phyloP scores from a whole-genome alignment of 1,140 invertebrate species.

The Diprion similis region DNA sequence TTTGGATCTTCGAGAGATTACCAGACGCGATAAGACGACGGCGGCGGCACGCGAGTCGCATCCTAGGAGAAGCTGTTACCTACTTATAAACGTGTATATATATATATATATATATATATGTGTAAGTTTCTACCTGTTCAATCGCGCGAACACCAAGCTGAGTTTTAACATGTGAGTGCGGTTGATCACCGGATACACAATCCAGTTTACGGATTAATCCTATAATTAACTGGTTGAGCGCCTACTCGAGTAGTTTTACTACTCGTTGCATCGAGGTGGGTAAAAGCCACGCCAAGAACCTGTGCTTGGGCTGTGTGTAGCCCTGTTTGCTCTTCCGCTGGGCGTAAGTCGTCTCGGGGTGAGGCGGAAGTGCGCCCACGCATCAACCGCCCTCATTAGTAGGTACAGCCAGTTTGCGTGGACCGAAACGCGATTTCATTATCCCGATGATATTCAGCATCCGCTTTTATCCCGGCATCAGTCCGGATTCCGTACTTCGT shows the following conservation, averaged over 20 bases:
- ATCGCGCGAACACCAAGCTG: background rate
- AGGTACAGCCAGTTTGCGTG: constrained; percentile 30
- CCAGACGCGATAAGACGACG: constrained; percentile 9
- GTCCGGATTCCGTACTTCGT: constrained; percentile 10
- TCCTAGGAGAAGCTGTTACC: constrained; percentile 18
- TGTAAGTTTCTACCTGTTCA: no score
- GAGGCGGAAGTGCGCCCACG: background rate
- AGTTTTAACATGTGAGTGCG: constrained; percentile 6
- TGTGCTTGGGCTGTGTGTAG: no score
- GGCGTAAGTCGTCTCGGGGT: background rate
- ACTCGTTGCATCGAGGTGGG: no score
- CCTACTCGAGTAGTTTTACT: constrained; percentile 2
- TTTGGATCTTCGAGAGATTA: background rate
- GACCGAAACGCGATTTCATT: constrained; percentile 41
- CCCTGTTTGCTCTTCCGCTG: no score
- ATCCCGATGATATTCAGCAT: constrained; percentile 32
- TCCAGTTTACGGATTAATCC: constrained; percentile 37
- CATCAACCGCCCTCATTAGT: background rate
- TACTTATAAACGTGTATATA: no score
- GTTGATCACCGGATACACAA: constrained; percentile 35
- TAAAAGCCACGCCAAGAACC: background rate
- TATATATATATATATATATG: no score
- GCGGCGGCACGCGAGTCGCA: constrained; percentile 5
- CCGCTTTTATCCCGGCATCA: constrained; percentile 14
- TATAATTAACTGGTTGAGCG: constrained; percentile 34